Conservation (phyloP, 2,888 invertebrate species). For the Mesochorus sp. region DNA sequence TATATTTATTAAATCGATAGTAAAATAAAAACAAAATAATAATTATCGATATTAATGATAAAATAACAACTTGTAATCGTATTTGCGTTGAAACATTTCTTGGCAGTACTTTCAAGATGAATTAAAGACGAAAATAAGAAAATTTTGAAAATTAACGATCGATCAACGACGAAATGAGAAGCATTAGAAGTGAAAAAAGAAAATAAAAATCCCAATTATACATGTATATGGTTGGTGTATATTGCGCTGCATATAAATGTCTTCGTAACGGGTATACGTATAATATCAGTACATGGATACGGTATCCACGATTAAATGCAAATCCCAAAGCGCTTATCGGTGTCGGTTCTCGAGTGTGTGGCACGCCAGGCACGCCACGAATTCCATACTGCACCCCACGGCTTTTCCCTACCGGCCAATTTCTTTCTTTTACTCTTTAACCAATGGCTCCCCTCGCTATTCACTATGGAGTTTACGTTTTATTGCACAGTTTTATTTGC, state of each 20-base stretch:
- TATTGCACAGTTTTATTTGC: neutral
- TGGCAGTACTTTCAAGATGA: too few relatives aligned
- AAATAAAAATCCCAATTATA: too few relatives aligned
- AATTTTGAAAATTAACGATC: too few relatives aligned
- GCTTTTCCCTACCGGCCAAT: slow-evolving; percentile 28
- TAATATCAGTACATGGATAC: slow-evolving; percentile 18
- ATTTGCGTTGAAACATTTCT: too few relatives aligned
- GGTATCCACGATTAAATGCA: slow-evolving; percentile 72
- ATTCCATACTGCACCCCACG: slow-evolving; percentile 50
- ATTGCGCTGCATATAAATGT: too few relatives aligned
- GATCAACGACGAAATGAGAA: too few relatives aligned
- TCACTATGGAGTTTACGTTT: slow-evolving; percentile 39
- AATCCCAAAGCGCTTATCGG: slow-evolving; percentile 70
- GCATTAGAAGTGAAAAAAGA: too few relatives aligned
- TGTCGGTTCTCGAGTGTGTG: slow-evolving; percentile 57
- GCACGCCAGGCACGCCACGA: slow-evolving; percentile 61
- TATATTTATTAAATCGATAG: too few relatives aligned
- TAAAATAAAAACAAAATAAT: too few relatives aligned
- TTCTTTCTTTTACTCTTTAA: slow-evolving; percentile 58
- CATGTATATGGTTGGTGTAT: neutral
- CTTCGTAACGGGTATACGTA: slow-evolving; percentile 28
- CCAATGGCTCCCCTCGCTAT: slow-evolving; percentile 46
- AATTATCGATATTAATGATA: too few relatives aligned
- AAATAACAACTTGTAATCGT: too few relatives aligned
- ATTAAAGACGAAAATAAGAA: too few relatives aligned